Evolutionary conservation across 2,113 vertebrate species (phyloP).

Genomic region (Salvelinus sp.): DNA sequence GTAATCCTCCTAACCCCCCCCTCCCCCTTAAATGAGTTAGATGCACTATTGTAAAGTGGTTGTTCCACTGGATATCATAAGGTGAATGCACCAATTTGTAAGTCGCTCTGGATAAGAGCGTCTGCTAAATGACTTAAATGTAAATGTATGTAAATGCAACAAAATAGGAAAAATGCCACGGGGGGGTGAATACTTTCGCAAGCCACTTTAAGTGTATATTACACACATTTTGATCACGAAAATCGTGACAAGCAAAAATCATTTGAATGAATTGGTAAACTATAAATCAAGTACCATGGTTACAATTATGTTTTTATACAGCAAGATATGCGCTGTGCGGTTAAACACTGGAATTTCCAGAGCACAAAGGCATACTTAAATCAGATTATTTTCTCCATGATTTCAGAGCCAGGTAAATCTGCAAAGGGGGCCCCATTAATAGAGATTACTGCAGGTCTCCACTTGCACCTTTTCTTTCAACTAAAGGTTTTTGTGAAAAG

Average conservation of each 20-base stretch:
- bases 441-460: conserved; percentile 44
- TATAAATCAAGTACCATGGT: conserved; percentile 53
- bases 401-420: conserved; percentile 43
- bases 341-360: conserved; percentile 55
- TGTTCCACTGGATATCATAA: too few relatives aligned
- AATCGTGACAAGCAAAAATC: conserved; percentile 32
- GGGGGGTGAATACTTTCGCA: too few relatives aligned
- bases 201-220: too few relatives aligned
- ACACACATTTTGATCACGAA: conserved; percentile 6
- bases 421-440: background rate
- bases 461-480: conserved; percentile 36
- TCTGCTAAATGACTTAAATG: too few relatives aligned
- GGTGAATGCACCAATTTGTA: too few relatives aligned
- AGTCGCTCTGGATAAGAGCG: too few relatives aligned
- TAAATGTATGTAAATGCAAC: too few relatives aligned
- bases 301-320: conserved; percentile 58
- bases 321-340: conserved; percentile 10
- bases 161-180: too few relatives aligned
- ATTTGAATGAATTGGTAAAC: conserved; percentile 26
- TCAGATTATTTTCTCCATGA: conserved; percentile 56
- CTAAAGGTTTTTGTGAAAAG: conserved; percentile 7
- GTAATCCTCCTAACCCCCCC: too few relatives aligned
- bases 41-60: too few relatives aligned
- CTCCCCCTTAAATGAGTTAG: too few relatives aligned
- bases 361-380: conserved; percentile 53